Conservation (phyloP, 2,797 vertebrate species). For the Brachyalestes nurse region DNA sequence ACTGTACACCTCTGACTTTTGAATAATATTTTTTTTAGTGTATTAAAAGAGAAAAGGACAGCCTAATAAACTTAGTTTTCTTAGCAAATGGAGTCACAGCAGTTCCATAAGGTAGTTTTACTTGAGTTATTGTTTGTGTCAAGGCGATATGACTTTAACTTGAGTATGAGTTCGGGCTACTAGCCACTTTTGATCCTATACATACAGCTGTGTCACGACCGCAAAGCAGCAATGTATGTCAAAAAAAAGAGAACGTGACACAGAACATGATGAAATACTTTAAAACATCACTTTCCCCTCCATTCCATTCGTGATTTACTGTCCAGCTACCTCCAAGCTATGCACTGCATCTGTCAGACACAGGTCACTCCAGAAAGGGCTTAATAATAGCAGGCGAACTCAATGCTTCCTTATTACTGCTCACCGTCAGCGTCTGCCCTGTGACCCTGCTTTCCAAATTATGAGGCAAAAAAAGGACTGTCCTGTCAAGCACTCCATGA, state of each 20-base stretch:
- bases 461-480: constrained; percentile 19
- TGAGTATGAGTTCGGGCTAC: background rate
- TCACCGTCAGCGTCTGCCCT: background rate
- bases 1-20: background rate
- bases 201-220: background rate
- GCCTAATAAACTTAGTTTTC: background rate
- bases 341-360: background rate
- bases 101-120: background rate
- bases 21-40: background rate
- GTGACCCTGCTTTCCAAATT: constrained; percentile 11
- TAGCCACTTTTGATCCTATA: background rate
- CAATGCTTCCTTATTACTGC: background rate
- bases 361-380: background rate
- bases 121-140: background rate
- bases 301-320: constrained; percentile 5
- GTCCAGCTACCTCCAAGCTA: background rate
- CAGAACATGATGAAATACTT: constrained; percentile 9
- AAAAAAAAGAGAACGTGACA: background rate
- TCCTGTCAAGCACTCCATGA: constrained; percentile 2
- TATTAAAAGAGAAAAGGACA: background rate
- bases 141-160: background rate
- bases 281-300: background rate
- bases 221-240: background rate
- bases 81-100: background rate
- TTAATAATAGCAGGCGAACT: constrained; percentile 22